Evolutionary conservation across 2,113 vertebrate species (phyloP).

Genomic region (Cephalopholis sonnerati): DNA sequence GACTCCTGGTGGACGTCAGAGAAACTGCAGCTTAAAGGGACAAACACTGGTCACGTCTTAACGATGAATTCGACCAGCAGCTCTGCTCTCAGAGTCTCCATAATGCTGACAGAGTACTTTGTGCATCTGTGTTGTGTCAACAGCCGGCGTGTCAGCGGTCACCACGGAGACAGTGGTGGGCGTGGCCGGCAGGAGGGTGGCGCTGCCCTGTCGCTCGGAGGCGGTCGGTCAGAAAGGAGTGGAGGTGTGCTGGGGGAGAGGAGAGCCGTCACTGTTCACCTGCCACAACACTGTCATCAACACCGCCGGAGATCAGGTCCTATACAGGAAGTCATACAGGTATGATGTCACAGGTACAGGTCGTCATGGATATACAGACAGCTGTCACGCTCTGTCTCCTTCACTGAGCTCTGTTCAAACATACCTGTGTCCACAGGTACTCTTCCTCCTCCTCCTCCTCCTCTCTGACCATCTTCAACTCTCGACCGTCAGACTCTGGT

Average conservation of each 20-base stretch:
- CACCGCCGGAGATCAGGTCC: not conserved
- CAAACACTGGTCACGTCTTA: no score
- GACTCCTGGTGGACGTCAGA: not conserved
- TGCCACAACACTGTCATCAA: conserved; percentile 62
- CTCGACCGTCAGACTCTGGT: conserved; percentile 62
- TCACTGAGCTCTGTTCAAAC: no score
- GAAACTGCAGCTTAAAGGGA: not conserved
- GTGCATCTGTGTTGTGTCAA: no score
- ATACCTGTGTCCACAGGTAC: conserved; percentile 44
- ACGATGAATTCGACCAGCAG: not conserved
- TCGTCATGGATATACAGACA: no score
- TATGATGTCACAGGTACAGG: not conserved
- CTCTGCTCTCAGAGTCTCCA: no score
- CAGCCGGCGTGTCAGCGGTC: not conserved
- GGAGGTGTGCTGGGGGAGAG: conserved; percentile 71
- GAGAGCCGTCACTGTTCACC: conserved; percentile 59
- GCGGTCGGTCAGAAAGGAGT: not conserved
- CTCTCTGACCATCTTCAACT: conserved; percentile 68
- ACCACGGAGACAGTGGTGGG: conserved; percentile 65
- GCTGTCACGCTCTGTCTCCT: no score
- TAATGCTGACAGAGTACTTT: not conserved
- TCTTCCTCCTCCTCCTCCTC: conserved; percentile 24
- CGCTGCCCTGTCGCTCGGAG: conserved; percentile 46
- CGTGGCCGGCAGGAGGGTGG: conserved; percentile 40
- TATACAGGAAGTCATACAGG: conserved; percentile 52